phyloP scores from a whole-genome alignment of 2,888 invertebrate species.

The Theodoxus fluviatilis region DNA sequence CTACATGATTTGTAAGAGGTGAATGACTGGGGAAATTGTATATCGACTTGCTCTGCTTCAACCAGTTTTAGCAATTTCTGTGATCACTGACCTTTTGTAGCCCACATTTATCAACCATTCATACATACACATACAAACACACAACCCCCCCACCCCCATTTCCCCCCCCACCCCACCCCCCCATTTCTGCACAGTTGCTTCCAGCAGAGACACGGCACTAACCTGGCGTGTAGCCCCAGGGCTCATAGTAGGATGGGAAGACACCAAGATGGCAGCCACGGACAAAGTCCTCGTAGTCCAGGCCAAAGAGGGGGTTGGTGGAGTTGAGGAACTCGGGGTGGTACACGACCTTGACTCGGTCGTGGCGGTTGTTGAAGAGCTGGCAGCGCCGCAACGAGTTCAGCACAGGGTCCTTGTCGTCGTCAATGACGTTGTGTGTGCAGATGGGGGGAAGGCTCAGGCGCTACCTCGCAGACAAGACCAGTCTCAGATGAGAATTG shows the following conservation, averaged over 20 bases:
- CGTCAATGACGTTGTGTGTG: slow-evolving; percentile 94
- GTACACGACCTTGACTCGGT: slow-evolving; percentile 97
- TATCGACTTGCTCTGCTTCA: no score
- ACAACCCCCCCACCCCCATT: no score
- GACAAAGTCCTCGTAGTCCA: slow-evolving; percentile 99
- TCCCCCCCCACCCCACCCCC: no score
- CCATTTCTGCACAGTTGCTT: no score
- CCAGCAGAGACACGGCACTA: slow-evolving; percentile 8
- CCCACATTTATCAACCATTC: no score
- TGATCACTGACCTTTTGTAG: no score
- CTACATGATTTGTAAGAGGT: no score
- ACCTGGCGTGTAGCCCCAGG: slow-evolving; percentile 97
- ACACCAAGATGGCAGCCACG: slow-evolving; percentile 98
- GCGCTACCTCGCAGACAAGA: slow-evolving; percentile 75
- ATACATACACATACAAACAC: no score
- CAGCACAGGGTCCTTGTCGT: slow-evolving; percentile 88
- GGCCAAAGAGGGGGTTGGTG: slow-evolving; percentile 94
- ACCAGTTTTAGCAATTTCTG: no score
- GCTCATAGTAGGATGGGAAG: slow-evolving; percentile 99
- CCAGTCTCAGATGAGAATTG: background rate
- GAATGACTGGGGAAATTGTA: no score
- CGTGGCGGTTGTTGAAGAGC: slow-evolving; percentile 89
- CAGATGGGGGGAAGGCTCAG: slow-evolving; percentile 90
- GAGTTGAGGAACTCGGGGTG: slow-evolving; percentile 98
- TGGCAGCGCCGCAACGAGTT: slow-evolving; percentile 86